phyloP scores from a whole-genome alignment of 1,140 invertebrate genomes.

The Archivesica marissinica region DNA sequence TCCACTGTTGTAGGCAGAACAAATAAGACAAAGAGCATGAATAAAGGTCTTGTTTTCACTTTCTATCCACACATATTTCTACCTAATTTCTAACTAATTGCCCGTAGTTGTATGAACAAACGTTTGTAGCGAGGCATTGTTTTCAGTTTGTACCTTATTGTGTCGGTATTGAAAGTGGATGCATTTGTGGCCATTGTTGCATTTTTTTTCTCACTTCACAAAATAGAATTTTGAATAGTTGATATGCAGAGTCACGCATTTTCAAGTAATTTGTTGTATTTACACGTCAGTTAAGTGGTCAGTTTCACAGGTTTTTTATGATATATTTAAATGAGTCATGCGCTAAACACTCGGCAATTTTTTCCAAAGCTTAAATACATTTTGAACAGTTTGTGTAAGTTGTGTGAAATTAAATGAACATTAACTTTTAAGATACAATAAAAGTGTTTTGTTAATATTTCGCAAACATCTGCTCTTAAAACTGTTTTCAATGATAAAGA shows the following conservation, averaged over 20 bases:
- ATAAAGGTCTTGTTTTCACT: neutral
- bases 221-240: neutral
- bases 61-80: neutral
- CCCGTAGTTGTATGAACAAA: neutral
- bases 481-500: no score
- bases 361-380: neutral
- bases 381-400: neutral
- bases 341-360: neutral
- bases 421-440: no score
- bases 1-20: neutral
- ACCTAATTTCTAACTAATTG: neutral
- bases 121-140: neutral
- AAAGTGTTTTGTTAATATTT: no score
- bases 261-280: slow-evolving; percentile 9
- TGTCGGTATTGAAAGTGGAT: neutral
- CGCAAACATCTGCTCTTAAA: no score
- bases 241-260: slow-evolving; percentile 18
- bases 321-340: neutral
- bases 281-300: neutral
- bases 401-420: neutral
- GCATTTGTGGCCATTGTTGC: neutral
- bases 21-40: slow-evolving; percentile 4
- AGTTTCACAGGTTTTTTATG: neutral
- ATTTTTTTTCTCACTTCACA: slow-evolving; percentile 30
- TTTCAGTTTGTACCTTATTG: neutral